Evolutionary conservation across 1,140 invertebrate genomes (phyloP).

Genomic region (Bombus consobrinus): DNA sequence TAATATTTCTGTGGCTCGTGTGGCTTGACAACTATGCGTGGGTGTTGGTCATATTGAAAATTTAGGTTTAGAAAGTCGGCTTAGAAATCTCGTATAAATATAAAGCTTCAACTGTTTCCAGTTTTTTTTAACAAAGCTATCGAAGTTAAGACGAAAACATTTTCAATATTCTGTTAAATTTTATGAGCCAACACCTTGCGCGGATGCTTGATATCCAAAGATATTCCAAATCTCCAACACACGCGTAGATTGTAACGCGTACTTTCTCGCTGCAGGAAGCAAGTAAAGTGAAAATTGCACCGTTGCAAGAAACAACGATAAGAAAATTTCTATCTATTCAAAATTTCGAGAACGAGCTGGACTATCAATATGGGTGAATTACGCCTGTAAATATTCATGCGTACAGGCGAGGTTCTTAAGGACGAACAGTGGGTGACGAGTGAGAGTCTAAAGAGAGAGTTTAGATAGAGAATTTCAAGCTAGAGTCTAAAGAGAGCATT

Average conservation of each 20-base stretch:
- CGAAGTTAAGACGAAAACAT: too few species aligned
- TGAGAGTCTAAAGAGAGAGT: conserved; percentile 32
- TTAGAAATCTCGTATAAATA: neutral
- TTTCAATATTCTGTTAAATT: too few species aligned
- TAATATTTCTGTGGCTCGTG: neutral
- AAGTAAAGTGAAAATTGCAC: too few species aligned
- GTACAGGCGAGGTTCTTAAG: conserved; percentile 11
- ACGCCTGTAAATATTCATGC: neutral
- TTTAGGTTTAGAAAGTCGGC: conserved; percentile 9
- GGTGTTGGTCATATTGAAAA: neutral
- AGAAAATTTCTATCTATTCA: neutral
- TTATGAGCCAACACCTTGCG: too few species aligned
- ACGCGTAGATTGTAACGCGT: too few species aligned
- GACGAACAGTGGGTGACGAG: conserved; percentile 18
- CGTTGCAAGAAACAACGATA: neutral
- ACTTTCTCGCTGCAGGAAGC: too few species aligned
- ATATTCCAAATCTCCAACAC: too few species aligned
- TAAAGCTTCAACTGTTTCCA: neutral
- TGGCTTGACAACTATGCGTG: neutral
- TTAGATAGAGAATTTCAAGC: conserved; percentile 38
- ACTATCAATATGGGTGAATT: neutral
- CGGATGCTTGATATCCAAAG: too few species aligned
- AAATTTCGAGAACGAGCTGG: neutral
- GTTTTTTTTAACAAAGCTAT: neutral
- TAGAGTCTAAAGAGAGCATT: conserved; percentile 28